Evolutionary conservation across 2,888 invertebrate genomes (phyloP), one percentile per base, ranked within the genome.

Genomic region (Drosophila demipolita): DNA sequence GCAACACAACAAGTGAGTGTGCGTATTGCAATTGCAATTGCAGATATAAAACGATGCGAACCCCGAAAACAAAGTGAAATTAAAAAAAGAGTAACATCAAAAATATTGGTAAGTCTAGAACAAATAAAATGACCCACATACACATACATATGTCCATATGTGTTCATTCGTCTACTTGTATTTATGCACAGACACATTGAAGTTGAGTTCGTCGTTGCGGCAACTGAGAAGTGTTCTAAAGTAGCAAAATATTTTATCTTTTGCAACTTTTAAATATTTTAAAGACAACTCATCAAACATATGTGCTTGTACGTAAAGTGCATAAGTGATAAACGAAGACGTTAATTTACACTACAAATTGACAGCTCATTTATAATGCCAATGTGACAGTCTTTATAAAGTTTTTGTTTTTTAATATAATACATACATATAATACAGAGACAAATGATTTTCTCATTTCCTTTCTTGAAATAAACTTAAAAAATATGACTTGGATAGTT

Each of bases 61-160:
- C n/a, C 15, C 8, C 23, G 7, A 36, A 29, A 26, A 29, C 45
- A 49, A 62, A 76, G 66, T 68, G 54, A 53, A 75, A 48, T 73
- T 71, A 61, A 65, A 42, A 57, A 58, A 70, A 72, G 23, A 45
- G 23, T 4, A 50, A 40, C 59, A 7, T 20, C 29, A 29, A 59
- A 67, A 36, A 73, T 65, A 50, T 71, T 72, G 87, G 87, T 88
- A 75, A 84, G 87, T 86, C 40, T 45, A 80, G 73, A 81, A 83
- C 78, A 83, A 83, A 80, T 80, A 82, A 86, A 80, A 53, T 83
- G 86, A 85, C 81, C 83, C 83, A 82, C 59, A 82, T 80, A 66
- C 82, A 54, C 38, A 40, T 64, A 70, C 58, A 40, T 38, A 45
- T 38, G 32, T 53, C 32, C 42, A 36, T 40, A 3, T 23, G 53